A percentile compares a stretch with the other conserved stretches of the same genome.
Conservation (phyloP, 2,888 invertebrate species). For the Heteromurus nitidus region DNA sequence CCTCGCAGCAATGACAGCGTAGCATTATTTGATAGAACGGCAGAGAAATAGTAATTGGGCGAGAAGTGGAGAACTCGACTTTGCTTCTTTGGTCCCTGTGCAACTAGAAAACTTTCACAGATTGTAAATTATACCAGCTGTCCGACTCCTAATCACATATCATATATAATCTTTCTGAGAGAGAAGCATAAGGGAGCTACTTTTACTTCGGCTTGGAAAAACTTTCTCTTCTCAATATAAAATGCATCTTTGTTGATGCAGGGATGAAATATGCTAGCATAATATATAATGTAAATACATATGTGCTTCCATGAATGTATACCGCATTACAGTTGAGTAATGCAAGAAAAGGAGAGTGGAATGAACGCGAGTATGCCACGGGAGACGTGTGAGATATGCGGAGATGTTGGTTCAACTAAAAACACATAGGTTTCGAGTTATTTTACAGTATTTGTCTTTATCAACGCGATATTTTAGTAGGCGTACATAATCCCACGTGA, state of each 20-base stretch:
- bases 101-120: constrained; percentile 11
- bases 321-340: no score
- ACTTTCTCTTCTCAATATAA: constrained; percentile 21
- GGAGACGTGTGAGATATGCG: no score
- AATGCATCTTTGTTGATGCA: background rate
- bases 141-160: constrained; percentile 27
- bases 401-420: background rate
- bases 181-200: constrained; percentile 32
- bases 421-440: background rate
- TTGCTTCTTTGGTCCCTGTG: constrained; percentile 6
- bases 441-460: constrained; percentile 26
- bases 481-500: constrained; percentile 38
- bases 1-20: no score
- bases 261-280: constrained; percentile 3
- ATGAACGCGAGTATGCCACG: no score
- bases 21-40: constrained; percentile 10
- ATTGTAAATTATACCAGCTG: constrained; percentile 43
- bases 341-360: no score
- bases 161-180: constrained; percentile 36
- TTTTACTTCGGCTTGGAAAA: constrained; percentile 13
- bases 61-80: constrained; percentile 24
- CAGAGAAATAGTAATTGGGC: constrained; percentile 32
- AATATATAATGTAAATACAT: background rate
- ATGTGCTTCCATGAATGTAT: background rate
- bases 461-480: background rate